These are phyloP conservation scores for Nymphalis polychloros DNA, from an alignment of 2,888 invertebrate genomes.

Conservation along the genomic window DNA sequence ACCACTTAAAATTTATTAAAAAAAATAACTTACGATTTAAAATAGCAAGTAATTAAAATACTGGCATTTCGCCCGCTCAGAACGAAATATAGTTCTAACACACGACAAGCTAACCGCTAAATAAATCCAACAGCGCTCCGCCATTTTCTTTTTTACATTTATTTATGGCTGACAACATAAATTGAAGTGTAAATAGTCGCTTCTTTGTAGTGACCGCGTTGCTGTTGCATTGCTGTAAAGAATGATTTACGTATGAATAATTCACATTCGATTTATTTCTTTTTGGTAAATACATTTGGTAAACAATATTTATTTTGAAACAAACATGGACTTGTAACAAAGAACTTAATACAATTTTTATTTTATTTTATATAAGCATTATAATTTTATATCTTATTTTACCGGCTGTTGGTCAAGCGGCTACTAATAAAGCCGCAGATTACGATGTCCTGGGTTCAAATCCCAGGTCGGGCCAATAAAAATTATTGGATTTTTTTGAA, in stretches of 20 bases:
- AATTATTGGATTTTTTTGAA: too few species aligned
- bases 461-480: too few species aligned
- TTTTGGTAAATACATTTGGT: neutral
- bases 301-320: too few species aligned
- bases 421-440: too few species aligned
- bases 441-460: too few species aligned
- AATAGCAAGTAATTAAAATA: conserved; percentile 38
- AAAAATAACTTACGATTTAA: neutral
- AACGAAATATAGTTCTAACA: conserved; percentile 32
- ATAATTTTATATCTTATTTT: too few species aligned
- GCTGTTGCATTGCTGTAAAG: conserved; percentile 10
- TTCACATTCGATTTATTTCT: conserved; percentile 3
- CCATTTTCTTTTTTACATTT: conserved; percentile 41
- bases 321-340: too few species aligned
- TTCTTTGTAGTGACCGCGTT: conserved; percentile 30
- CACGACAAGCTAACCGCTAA: conserved; percentile 36
- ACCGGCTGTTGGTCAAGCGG: too few species aligned
- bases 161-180: conserved; percentile 43
- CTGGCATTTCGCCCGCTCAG: conserved; percentile 36
- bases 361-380: too few species aligned
- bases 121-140: conserved; percentile 41
- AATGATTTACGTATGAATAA: conserved; percentile 9
- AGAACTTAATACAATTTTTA: too few species aligned
- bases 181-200: conserved; percentile 42
- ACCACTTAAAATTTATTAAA: too few species aligned